Evolutionary conservation across 2,797 vertebrate species (phyloP).

Genomic region (Chaetophractus vellerosus): DNA sequence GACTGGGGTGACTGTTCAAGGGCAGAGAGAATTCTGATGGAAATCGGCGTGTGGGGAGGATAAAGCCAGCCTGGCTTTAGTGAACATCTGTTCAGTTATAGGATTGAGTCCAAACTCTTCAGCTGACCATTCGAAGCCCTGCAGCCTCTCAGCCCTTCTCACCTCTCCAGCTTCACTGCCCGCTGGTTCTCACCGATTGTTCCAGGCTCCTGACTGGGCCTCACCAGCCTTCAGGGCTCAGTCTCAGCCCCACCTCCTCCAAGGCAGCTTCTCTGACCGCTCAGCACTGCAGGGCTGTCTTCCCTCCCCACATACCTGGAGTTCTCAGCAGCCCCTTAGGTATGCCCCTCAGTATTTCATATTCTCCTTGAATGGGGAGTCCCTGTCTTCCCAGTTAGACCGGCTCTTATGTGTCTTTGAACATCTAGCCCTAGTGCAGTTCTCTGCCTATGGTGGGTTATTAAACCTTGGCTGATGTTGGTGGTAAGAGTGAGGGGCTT

Average conservation of each 20-base stretch:
- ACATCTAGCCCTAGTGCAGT: background rate
- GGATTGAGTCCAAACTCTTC: background rate
- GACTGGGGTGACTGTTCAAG: background rate
- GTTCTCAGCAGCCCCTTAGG: background rate
- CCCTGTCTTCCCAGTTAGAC: background rate
- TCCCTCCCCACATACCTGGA: background rate
- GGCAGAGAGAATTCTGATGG: background rate
- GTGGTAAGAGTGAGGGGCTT: background rate
- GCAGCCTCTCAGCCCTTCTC: no score
- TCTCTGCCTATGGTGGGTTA: background rate
- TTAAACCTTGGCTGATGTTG: background rate
- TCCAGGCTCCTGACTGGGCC: background rate
- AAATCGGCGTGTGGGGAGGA: fast-evolving
- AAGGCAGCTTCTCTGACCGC: background rate
- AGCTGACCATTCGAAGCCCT: background rate
- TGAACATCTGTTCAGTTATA: background rate
- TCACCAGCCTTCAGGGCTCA: background rate
- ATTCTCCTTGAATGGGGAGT: background rate
- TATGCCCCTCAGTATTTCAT: background rate
- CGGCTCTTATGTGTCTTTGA: background rate
- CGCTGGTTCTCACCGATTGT: background rate
- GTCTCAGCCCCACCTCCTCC: background rate
- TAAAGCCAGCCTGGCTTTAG: background rate
- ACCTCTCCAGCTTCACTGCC: background rate
- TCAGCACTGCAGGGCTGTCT: background rate